phyloP scores from a whole-genome alignment of 2,113 vertebrate species.

The Cyanoramphus novaezelandiae region DNA sequence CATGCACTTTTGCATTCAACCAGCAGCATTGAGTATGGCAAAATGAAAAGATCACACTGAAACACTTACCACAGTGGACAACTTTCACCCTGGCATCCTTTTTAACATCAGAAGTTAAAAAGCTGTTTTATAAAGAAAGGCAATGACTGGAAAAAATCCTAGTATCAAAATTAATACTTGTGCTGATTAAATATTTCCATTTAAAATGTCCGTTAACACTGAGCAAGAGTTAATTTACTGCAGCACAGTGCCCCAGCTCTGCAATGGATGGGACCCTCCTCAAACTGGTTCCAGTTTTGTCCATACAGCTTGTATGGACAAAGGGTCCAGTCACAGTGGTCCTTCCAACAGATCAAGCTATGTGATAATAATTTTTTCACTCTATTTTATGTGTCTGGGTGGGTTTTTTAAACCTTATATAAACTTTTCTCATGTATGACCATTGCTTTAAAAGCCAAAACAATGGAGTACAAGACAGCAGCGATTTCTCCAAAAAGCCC shows the following conservation, averaged over 20 bases:
- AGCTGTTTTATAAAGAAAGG: neutral
- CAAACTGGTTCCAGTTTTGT: too few species aligned
- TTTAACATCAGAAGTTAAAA: neutral
- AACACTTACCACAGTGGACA: accelerated
- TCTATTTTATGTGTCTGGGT: neutral
- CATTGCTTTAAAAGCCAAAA: neutral
- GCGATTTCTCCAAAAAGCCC: neutral
- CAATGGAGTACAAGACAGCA: neutral
- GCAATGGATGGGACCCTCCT: accelerated
- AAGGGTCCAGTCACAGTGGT: neutral
- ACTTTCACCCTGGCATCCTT: neutral
- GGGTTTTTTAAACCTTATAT: neutral
- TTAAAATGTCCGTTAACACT: accelerated
- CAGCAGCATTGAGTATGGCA: neutral
- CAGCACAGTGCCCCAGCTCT: neutral
- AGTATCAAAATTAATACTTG: neutral
- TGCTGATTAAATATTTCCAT: neutral
- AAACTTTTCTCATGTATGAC: neutral
- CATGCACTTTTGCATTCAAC: accelerated
- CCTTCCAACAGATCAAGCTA: neutral
- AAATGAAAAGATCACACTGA: too few species aligned
- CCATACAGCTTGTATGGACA: too few species aligned
- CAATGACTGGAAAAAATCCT: neutral
- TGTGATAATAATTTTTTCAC: too few species aligned
- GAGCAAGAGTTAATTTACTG: neutral